Conservation (phyloP, 2,888 invertebrate species). For the Epinotia brunnichana region DNA sequence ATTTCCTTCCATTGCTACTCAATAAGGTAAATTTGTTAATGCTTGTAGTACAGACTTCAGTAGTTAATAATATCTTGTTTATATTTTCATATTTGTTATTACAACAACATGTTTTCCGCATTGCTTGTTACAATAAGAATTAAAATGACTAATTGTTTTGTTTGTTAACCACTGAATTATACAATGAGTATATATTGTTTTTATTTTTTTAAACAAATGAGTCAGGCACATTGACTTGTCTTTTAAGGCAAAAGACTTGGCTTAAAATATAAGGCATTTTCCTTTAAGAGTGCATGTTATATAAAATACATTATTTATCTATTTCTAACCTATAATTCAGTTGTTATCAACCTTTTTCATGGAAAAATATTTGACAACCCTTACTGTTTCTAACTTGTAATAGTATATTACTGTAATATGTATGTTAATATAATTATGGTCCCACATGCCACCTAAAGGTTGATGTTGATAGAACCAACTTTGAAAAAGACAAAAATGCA, state of each 20-base stretch:
- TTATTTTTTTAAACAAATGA: background rate
- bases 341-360: background rate
- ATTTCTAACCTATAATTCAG: background rate
- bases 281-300: background rate
- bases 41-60: conserved; percentile 23
- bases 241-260: no score
- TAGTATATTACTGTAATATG: background rate
- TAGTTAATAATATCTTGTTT: background rate
- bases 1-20: conserved; percentile 38
- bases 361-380: background rate
- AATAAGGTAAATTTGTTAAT: conserved; percentile 22
- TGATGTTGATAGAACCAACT: background rate
- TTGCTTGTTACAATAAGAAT: conserved; percentile 1
- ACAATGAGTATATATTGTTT: no score
- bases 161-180: no score
- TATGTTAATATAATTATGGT: no score
- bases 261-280: background rate
- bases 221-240: background rate
- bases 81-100: background rate
- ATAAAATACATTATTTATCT: background rate
- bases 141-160: conserved; percentile 5
- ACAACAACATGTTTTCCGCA: conserved; percentile 10
- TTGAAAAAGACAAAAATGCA: background rate
- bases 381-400: background rate
- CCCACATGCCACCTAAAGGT: background rate